Evolutionary conservation across 1,140 invertebrate genomes (phyloP), one percentile per base, ranked within the genome.

Genomic region (Plectrocnemia conspersa): DNA sequence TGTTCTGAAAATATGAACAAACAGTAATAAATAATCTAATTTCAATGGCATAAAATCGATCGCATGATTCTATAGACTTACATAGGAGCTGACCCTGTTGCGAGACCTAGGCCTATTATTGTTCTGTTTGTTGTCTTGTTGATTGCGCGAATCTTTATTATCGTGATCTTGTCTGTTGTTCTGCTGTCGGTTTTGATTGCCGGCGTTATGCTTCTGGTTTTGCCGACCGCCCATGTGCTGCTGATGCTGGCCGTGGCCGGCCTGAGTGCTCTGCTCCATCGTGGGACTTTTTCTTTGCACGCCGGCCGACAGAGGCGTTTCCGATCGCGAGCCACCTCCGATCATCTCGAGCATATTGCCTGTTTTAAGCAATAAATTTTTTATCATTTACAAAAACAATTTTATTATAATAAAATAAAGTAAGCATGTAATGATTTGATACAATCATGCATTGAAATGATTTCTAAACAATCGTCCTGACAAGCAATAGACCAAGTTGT

Each of bases 221-320:
- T 58, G 56, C 23, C 24, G 18, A n/a, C 46, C 25, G 35, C 63
- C 62, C 35, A 62, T 63, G 42, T 63, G 62, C 40, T 62, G 54
- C 40, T 70, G 66, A 13, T 69, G 62, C 29, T 64, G 56, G 58
- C 70, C 65, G 7, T 25, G 40, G 2, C 48, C 48, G n/a, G 81
- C 80, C 71, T 93, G 89, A 44, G 84, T 84, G 54, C 84, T 82
- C 67, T 91, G 85, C 69, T 94, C 91, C 52, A 83, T 81, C 3
- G 89, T 90, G 32, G 89, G 87, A 59, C 88, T 88, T 72, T 89
- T 85, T 65, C 84, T 76, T 29, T 83, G 78, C 45, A 56, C 24
- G 10, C 22, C 44, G 3, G 38, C 83, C 66, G 50, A 82, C 69
- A 47, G 81, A 79, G 22, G 82, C 10, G 88, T 91, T 29, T 85